Evolutionary conservation across 2,888 invertebrate genomes (phyloP).

Genomic region (Abscondita cerata): DNA sequence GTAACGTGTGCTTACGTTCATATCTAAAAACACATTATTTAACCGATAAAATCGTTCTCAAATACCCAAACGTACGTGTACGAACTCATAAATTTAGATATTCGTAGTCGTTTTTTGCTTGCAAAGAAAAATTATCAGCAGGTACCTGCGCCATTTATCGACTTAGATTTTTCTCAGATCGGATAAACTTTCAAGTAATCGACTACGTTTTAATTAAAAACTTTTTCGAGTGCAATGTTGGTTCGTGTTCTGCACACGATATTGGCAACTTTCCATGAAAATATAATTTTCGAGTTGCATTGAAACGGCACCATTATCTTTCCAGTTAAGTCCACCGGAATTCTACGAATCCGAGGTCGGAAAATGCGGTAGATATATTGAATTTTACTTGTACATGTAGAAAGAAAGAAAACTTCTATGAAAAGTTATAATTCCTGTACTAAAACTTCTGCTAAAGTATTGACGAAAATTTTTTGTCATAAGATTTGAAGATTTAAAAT

Average conservation of each 20-base stretch:
- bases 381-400: slow-evolving; percentile 28
- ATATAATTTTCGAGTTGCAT: slow-evolving; percentile 25
- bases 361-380: slow-evolving; percentile 32
- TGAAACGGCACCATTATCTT: slow-evolving; percentile 26
- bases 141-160: no score
- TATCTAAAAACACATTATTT: slow-evolving; percentile 18
- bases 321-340: slow-evolving; percentile 28
- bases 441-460: no score
- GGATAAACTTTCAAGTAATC: no score
- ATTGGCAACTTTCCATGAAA: slow-evolving; percentile 33
- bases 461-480: no score
- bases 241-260: slow-evolving; percentile 17
- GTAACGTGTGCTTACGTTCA: slow-evolving; percentile 12
- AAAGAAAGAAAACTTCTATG: slow-evolving; percentile 36
- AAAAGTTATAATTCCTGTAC: no score
- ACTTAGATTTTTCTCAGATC: no score
- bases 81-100: slow-evolving; percentile 16
- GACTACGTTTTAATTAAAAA: background rate
- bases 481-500: no score
- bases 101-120: slow-evolving; percentile 8
- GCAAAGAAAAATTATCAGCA: background rate
- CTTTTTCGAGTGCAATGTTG: slow-evolving; percentile 8
- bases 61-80: slow-evolving; percentile 11
- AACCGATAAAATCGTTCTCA: slow-evolving; percentile 20
- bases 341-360: slow-evolving; percentile 25